Evolutionary conservation across 2,113 vertebrate genomes (phyloP).

Genomic region (Gymnobelideus leadbeateri): DNA sequence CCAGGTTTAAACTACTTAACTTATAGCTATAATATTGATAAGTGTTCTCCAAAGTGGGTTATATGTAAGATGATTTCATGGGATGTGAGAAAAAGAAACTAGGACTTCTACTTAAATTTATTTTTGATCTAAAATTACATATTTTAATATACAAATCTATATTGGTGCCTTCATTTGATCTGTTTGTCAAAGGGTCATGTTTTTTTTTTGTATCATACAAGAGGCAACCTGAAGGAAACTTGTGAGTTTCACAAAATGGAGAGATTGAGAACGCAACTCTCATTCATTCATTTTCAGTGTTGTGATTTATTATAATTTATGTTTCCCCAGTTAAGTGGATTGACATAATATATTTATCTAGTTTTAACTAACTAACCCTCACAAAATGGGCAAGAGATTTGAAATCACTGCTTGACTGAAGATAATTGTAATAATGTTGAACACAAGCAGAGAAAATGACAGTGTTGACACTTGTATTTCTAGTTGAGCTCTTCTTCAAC

Average conservation of each 20-base stretch:
- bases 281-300: too few species aligned
- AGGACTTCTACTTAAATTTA: neutral
- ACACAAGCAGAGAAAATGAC: too few species aligned
- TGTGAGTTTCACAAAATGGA: neutral
- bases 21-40: neutral
- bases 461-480: too few species aligned
- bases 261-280: neutral
- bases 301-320: too few species aligned
- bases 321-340: too few species aligned
- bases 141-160: neutral
- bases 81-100: neutral
- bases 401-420: too few species aligned
- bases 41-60: too few species aligned
- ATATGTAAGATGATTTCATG: neutral
- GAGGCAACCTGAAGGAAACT: neutral
- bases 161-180: neutral
- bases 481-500: too few species aligned
- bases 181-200: neutral
- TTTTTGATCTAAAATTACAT: neutral
- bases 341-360: too few species aligned
- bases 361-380: too few species aligned
- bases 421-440: too few species aligned
- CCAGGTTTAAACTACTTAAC: neutral
- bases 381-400: too few species aligned
- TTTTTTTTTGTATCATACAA: neutral